Evolutionary conservation across 2,888 invertebrate genomes (phyloP), one percentile per base, ranked within the genome.

Genomic region (Pyrrhia umbra): DNA sequence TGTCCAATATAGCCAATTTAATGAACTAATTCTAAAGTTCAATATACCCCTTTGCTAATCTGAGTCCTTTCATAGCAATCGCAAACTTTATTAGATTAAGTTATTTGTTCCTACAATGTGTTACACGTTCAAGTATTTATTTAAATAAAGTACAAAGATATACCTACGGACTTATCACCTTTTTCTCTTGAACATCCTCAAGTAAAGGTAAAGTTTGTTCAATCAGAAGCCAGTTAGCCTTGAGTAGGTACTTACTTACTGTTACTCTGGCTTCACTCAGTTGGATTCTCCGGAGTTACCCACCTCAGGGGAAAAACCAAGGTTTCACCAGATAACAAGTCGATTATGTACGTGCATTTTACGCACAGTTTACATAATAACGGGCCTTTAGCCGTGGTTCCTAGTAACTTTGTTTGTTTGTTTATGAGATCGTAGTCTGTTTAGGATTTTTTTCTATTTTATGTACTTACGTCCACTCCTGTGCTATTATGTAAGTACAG

Each of bases 11-110:
- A 34, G 16, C 9, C 30, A 40, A 47, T 42, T 65, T 25, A 52
- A 21, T 27, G 27, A 71, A 70, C 71, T 42, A 67, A 63, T 64
- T 47, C 13, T 27, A 18, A 52, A 52, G n/a, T 16, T 46, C 45
- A 42, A 15, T 37, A 23, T 20, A n/a, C 34, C 34, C 25, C 64
- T 16, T 63, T 47, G 10, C 18, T 52, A 47, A 67, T 67, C 66
- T 30, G 13, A 37, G 39, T 23, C 71, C 46, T 16, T 67, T 71
- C 40, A 52, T 8, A 8, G 40, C 27, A 27, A 67, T 67, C 46
- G 50, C 46, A 21, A 49, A 40, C 23, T 40, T 52, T 34, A 20
- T 15, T 34, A 43, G 16, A 6, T 45, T 58, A 13, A 13, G 20
- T 10, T 15, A 49, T 16, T 43, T 21, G 13, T 50, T 43, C 25